These are phyloP conservation scores for Ophonus ardosiacus DNA, from an alignment of 2,888 invertebrate species.

Conservation along the genomic window DNA sequence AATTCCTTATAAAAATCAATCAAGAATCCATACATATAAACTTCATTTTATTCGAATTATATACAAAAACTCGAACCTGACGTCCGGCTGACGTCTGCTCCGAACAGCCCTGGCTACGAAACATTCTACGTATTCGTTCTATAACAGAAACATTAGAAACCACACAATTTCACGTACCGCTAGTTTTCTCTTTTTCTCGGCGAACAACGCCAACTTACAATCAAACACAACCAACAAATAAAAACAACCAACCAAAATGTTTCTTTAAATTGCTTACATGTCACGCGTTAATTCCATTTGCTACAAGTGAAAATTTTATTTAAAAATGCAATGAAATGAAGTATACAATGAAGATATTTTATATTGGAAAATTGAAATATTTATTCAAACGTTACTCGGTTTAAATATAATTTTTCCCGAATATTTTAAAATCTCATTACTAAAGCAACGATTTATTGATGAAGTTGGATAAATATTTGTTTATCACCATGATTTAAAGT, in stretches of 20 bases:
- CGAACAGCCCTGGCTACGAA: slow-evolving; percentile 1
- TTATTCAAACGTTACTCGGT: too few relatives aligned
- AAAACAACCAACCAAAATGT: slow-evolving; percentile 21
- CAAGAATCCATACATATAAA: slow-evolving; percentile 1
- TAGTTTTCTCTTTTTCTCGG: slow-evolving; percentile 36
- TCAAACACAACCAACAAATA: slow-evolving; percentile 31
- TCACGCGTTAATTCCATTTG: background rate
- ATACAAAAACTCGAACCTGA: slow-evolving; percentile 19
- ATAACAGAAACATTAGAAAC: slow-evolving; percentile 41
- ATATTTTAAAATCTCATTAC: too few relatives aligned
- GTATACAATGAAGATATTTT: too few relatives aligned
- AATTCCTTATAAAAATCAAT: background rate
- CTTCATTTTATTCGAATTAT: slow-evolving; percentile 8
- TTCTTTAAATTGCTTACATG: slow-evolving; percentile 25
- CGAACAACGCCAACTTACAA: slow-evolving; percentile 5
- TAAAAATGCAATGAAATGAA: too few relatives aligned
- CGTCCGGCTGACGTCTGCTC: slow-evolving; percentile 5
- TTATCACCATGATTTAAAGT: too few relatives aligned
- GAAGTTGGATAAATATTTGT: too few relatives aligned
- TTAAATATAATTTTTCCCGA: too few relatives aligned
- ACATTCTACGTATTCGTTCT: slow-evolving; percentile 9
- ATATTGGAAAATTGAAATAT: too few relatives aligned
- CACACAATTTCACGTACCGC: slow-evolving; percentile 43
- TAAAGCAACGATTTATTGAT: too few relatives aligned
- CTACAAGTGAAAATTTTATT: slow-evolving; percentile 13